Conservation (phyloP, 2,888 invertebrate species). For the Dione vanillae region DNA sequence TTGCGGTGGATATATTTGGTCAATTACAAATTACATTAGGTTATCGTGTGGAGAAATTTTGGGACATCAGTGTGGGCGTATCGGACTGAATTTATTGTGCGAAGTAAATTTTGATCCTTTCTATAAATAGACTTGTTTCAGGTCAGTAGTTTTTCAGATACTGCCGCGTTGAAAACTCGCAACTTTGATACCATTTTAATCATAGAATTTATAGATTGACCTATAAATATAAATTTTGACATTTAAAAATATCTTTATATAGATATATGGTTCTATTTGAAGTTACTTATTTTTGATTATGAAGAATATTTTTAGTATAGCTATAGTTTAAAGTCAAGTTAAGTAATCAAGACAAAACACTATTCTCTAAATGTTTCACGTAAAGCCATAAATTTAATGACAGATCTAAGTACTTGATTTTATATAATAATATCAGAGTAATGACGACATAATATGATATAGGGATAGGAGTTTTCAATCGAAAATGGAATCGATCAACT, state of each 20-base stretch:
- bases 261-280: not conserved
- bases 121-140: constrained; percentile 32
- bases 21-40: constrained; percentile 13
- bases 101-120: constrained; percentile 29
- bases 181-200: constrained; percentile 34
- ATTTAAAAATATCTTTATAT: not conserved
- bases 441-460: no score
- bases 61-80: constrained; percentile 27
- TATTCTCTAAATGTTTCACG: no score
- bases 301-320: not conserved
- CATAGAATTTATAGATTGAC: constrained; percentile 32
- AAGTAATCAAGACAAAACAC: no score
- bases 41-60: constrained; percentile 20
- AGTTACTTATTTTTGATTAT: not conserved
- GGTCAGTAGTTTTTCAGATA: constrained; percentile 36
- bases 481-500: no score
- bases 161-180: constrained; percentile 31
- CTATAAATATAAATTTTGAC: constrained; percentile 21
- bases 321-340: no score
- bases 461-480: no score
- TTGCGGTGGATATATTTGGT: not conserved
- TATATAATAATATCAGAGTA: no score
- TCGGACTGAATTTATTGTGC: constrained; percentile 16
- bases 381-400: no score
- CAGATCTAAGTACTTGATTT: no score